phyloP scores from a whole-genome alignment of 92 coral and sea anemone genomes.

The Bergia sp. region DNA sequence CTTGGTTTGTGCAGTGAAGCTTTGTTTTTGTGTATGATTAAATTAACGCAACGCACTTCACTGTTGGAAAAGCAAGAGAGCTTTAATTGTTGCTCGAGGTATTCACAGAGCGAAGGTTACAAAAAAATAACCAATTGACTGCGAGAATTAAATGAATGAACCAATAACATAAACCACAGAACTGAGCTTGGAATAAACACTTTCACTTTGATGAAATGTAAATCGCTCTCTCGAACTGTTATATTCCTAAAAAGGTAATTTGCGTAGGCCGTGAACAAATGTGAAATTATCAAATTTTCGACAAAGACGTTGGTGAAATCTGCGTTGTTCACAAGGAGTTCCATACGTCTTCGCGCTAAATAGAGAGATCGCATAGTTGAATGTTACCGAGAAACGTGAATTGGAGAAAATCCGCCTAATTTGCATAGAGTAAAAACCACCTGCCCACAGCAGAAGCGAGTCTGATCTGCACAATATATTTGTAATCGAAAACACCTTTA shows the following conservation, averaged over 20 bases:
- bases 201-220: conserved; percentile 15
- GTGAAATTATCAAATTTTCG: conserved; percentile 2
- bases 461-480: conserved; percentile 40
- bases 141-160: background rate
- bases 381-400: background rate
- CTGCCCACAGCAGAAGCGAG: conserved; percentile 29
- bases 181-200: conserved; percentile 5
- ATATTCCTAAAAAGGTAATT: conserved; percentile 11
- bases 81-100: background rate
- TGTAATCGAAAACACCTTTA: conserved; percentile 28
- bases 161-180: conserved; percentile 5
- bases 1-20: no score
- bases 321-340: background rate
- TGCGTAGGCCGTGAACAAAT: conserved; percentile 34
- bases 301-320: background rate
- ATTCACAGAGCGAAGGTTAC: background rate
- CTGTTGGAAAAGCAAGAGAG: background rate
- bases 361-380: background rate
- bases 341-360: background rate
- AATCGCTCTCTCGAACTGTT: conserved; percentile 12
- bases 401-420: conserved; percentile 17
- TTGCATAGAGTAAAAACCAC: conserved; percentile 48
- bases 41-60: background rate
- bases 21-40: no score
- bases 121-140: background rate